These are phyloP conservation scores for Nemurella pictetii DNA, from an alignment of 2,888 invertebrate genomes.

Conservation along the genomic window DNA sequence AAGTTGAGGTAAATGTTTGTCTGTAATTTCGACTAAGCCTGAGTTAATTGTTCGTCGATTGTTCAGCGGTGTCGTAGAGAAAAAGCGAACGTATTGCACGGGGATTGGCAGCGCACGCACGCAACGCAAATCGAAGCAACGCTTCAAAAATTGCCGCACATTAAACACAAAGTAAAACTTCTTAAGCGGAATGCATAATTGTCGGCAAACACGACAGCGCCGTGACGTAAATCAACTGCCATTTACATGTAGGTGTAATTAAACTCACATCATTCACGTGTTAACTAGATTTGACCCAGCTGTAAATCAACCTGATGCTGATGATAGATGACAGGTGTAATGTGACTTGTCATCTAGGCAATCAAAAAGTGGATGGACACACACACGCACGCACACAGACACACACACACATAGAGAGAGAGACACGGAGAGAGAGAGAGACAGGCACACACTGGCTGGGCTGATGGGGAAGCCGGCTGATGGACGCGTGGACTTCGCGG, in stretches of 20 bases:
- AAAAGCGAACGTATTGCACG: neutral
- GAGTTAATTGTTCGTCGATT: neutral
- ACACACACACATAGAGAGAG: too few relatives aligned
- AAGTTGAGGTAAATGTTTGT: neutral
- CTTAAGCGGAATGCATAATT: neutral
- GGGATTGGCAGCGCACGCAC: neutral
- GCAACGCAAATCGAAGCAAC: neutral
- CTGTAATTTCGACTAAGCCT: neutral
- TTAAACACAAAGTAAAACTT: neutral
- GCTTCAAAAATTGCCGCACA: neutral
- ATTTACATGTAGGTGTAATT: neutral
- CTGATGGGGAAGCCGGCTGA: neutral
- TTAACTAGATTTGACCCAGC: constrained; percentile 11
- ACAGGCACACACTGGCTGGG: too few relatives aligned
- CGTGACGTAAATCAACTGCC: neutral
- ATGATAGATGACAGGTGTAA: constrained; percentile 25
- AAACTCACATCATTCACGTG: neutral
- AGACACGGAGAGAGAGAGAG: too few relatives aligned
- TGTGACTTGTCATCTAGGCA: constrained; percentile 15
- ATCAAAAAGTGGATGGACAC: too few relatives aligned
- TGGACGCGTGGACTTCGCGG: neutral
- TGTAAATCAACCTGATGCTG: constrained; percentile 4
- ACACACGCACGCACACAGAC: too few relatives aligned
- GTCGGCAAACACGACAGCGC: neutral
- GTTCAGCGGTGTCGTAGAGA: neutral